Evolutionary conservation across 2,888 invertebrate genomes (phyloP).

Genomic region (Anthrax anthrax): DNA sequence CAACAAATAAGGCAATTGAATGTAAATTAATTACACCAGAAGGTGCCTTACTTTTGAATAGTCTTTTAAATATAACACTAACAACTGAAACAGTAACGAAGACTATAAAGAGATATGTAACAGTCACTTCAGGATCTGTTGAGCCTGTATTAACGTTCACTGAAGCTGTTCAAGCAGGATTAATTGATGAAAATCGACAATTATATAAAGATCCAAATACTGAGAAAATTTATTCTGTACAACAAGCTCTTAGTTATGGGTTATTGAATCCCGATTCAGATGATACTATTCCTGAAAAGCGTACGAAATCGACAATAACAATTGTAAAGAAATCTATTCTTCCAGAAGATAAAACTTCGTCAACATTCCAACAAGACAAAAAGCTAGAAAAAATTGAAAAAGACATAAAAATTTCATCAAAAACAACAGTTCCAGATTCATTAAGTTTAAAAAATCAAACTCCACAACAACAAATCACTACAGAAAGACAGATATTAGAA

Average conservation of each 20-base stretch:
- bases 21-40: constrained; percentile 72
- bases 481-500: constrained; percentile 58
- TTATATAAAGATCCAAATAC: constrained; percentile 64
- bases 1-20: constrained; percentile 74
- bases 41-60: constrained; percentile 74
- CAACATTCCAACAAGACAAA: constrained; percentile 5
- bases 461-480: constrained; percentile 24
- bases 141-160: constrained; percentile 54
- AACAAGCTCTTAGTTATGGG: constrained; percentile 63
- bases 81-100: constrained; percentile 78
- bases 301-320: constrained; percentile 39
- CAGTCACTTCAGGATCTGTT: constrained; percentile 49
- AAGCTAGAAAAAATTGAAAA: constrained; percentile 17
- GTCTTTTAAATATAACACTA: constrained; percentile 72
- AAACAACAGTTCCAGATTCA: constrained; percentile 36
- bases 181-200: constrained; percentile 64
- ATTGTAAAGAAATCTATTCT: constrained; percentile 41
- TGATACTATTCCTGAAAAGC: constrained; percentile 35
- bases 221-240: constrained; percentile 55
- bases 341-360: constrained; percentile 17
- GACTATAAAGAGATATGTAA: constrained; percentile 68
- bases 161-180: constrained; percentile 61
- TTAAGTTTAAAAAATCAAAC: constrained; percentile 36
- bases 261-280: constrained; percentile 47
- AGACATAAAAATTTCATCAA: constrained; percentile 26